Evolutionary conservation across 2,888 invertebrate genomes (phyloP), one percentile per base, ranked within the genome.

Genomic region (Perithous albicinctus): DNA sequence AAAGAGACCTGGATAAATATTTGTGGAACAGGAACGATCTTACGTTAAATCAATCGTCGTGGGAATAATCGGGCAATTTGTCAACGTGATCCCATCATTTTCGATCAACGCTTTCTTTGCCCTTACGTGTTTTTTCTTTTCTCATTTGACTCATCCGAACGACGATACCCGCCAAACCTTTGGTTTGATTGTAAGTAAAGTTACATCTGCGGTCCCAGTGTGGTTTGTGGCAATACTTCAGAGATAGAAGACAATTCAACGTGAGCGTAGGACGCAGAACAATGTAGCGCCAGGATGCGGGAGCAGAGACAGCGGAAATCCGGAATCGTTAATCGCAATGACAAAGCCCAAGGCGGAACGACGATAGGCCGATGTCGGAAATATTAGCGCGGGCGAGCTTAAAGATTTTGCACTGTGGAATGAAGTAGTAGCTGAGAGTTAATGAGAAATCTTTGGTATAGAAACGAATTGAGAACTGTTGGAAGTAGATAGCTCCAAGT

Each of bases 271-370:
- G 56, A 48, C 12, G 29, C 32, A 10, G 76, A 77, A 77, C 69
- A 77, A 69, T 69, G 61, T 61, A 23, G n/a, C 32, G 35, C 15
- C 10, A n/a, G 54, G 38, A 61, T 20, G 46, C 23, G 2, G n/a
- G 38, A 61, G 48, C 10, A n/a, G 41, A 48, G 46, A 46, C 46
- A 32, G 54, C 18, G 43, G 66, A 75, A 69, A 51, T 69, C 29
- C 61, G 35, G 67, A 77, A 77, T 69, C 69, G 69, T 77, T 77
- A 69, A 69, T 77, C 67, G 56, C 10, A 29, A 61, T 69, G 61
- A 61, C 76, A 67, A 76, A 76, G 59, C 32, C 59, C 32, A n/a
- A 56, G n/a, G 12, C 15, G 15, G 3, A n/a, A n/a, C n/a, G n/a
- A 51, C 32, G 32, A 35, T 59, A 48, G 29, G 48, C 35, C 38